A percentile compares a stretch with the other conserved stretches of the same genome.
phyloP scores from a whole-genome alignment of 2,888 invertebrate genomes.

The Eupithecia dodoneata region DNA sequence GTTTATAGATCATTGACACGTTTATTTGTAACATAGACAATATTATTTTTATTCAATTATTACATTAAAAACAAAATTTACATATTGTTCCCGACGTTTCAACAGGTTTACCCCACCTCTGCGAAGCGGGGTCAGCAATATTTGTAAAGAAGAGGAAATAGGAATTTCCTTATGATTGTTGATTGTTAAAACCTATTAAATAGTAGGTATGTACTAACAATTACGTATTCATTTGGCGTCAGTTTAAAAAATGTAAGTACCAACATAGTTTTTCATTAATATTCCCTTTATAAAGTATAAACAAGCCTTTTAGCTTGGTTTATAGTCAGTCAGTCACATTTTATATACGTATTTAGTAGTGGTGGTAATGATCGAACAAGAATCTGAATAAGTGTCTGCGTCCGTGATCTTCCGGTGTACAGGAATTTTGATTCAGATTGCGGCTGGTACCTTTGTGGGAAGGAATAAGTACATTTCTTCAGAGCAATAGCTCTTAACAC shows the following conservation, averaged over 20 bases:
- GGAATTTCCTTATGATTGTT: too few relatives aligned
- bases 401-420: slow-evolving; percentile 29
- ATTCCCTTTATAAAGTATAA: not conserved
- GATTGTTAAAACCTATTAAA: too few relatives aligned
- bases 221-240: too few relatives aligned
- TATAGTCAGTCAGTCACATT: slow-evolving; percentile 1
- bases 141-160: too few relatives aligned
- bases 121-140: too few relatives aligned
- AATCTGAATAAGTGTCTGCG: slow-evolving; percentile 30
- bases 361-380: slow-evolving; percentile 29
- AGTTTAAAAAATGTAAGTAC: too few relatives aligned
- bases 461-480: not conserved
- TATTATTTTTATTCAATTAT: too few relatives aligned
- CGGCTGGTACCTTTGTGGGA: slow-evolving; percentile 14
- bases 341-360: not conserved
- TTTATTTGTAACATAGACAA: too few relatives aligned
- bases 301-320: not conserved
- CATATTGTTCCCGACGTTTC: too few relatives aligned
- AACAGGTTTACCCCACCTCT: too few relatives aligned
- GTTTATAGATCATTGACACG: not conserved
- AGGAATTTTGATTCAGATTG: slow-evolving; percentile 31
- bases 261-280: not conserved
- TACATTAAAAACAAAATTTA: too few relatives aligned
- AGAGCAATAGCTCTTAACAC: not conserved
- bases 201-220: too few relatives aligned